Evolutionary conservation across 2,113 vertebrate genomes (phyloP).

Genomic region (Microcebus murinus): DNA sequence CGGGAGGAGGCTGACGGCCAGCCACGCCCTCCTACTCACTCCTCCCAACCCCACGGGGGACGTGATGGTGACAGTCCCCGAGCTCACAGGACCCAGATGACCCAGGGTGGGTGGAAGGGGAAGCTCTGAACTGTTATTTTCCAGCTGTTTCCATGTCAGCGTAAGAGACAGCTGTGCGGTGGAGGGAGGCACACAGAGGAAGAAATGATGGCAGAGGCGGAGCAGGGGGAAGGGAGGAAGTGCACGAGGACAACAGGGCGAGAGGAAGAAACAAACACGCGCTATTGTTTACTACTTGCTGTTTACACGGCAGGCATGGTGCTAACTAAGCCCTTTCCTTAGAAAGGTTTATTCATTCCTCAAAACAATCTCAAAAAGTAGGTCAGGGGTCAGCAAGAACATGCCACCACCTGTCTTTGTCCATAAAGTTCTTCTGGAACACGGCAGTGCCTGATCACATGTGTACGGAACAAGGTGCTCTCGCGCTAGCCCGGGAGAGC

Average conservation of each 20-base stretch:
- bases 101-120: neutral
- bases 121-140: neutral
- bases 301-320: accelerated
- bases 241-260: accelerated
- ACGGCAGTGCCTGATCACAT: accelerated
- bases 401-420: neutral
- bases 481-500: accelerated
- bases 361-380: neutral
- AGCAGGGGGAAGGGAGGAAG: neutral
- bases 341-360: neutral
- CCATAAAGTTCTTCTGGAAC: no score
- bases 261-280: neutral
- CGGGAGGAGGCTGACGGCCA: neutral
- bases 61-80: accelerated
- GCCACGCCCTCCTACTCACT: accelerated
- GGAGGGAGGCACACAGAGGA: neutral
- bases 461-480: neutral
- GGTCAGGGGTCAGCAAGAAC: neutral
- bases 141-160: neutral
- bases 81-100: neutral
- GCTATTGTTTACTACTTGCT: no score
- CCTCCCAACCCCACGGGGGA: neutral
- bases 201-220: no score
- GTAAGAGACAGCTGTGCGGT: no score
- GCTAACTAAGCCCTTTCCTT: no score